Base-by-base conservation (phyloP, 2,113 vertebrate species). In the Otolemur garnettii region DNA sequence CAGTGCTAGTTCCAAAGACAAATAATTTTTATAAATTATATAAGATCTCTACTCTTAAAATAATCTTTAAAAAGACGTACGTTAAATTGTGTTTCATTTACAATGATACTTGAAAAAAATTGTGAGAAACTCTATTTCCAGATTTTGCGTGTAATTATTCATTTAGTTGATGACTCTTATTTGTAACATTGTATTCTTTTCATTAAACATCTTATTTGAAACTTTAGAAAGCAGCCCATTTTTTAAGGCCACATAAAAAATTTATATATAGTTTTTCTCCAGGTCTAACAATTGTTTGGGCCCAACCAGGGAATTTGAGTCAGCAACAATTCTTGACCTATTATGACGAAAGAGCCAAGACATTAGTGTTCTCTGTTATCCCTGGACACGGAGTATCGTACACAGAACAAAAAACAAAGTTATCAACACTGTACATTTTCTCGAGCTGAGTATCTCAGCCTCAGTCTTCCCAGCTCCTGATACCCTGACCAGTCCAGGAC, bases 161-260 rank as follows among this genome's bases (percentile, higher is more conserved):
- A 77, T 87, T 95, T 95, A 80, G 13, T 96, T 92, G 35, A 24
- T 77, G 33, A 66, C 71, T 38, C 82, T 95, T 62, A 66, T 66
- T 66, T 33, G 30, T 28, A 11, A 50, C 8, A 50, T 9, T 10
- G 8, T 50, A 50, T 50, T 50, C 45, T 50, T 87, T 66, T 93
- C 66, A 62, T 9, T 33, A 4, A 3, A 2, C 50, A 90, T 82
- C 57, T 5, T 89, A 7, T 53, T 64, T 0, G 0, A 87, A 92
- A 90, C 22, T n/a, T 50, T 55, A 87, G 30, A 0, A 7, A 95
- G 81, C 0, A 5, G 1, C 1, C 10, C 17, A 12, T 30, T 81
- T 90, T n/a, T 59, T 74, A 66, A 66, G 60, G 19, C 2, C 22
- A 89, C 5, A 66, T 24, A 50, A 50, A 50, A 50, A 50, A 64